Conservation (phyloP, 2,888 invertebrate genomes). For the Callosobruchus maculatus region DNA sequence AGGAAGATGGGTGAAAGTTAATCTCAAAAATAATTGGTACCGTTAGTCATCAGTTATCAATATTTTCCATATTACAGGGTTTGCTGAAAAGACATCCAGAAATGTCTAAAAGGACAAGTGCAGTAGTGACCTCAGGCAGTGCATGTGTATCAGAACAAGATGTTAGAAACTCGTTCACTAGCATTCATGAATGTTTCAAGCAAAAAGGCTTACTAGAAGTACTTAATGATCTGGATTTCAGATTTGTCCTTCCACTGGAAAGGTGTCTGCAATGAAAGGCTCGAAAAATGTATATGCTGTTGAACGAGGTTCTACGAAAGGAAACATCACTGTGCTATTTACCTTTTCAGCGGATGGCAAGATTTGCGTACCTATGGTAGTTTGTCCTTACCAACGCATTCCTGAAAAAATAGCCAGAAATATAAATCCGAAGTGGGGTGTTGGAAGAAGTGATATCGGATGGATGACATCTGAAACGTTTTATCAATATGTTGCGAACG, state of each 20-base stretch:
- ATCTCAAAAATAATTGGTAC: background rate
- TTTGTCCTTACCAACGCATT: conserved; percentile 27
- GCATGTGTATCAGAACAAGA: conserved; percentile 27
- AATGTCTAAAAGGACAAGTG: background rate
- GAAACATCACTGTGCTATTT: conserved; percentile 30
- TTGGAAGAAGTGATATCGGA: conserved; percentile 33
- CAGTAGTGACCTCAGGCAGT: conserved; percentile 31
- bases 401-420: conserved; percentile 21
- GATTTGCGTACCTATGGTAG: conserved; percentile 15
- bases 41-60: background rate
- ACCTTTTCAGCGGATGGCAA: conserved; percentile 27
- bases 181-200: conserved; percentile 21
- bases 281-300: conserved; percentile 28
- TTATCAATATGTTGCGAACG: conserved; percentile 29
- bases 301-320: conserved; percentile 24
- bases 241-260: conserved; percentile 24
- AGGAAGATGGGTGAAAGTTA: conserved; percentile 19
- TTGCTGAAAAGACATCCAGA: background rate
- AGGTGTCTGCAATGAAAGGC: conserved; percentile 25
- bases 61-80: background rate
- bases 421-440: conserved; percentile 26
- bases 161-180: conserved; percentile 30
- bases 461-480: conserved; percentile 36
- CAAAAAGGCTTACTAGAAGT: conserved; percentile 21
- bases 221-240: conserved; percentile 24